Base-by-base conservation (phyloP, 2,113 vertebrate species). In the Pachycephala philippinensis region DNA sequence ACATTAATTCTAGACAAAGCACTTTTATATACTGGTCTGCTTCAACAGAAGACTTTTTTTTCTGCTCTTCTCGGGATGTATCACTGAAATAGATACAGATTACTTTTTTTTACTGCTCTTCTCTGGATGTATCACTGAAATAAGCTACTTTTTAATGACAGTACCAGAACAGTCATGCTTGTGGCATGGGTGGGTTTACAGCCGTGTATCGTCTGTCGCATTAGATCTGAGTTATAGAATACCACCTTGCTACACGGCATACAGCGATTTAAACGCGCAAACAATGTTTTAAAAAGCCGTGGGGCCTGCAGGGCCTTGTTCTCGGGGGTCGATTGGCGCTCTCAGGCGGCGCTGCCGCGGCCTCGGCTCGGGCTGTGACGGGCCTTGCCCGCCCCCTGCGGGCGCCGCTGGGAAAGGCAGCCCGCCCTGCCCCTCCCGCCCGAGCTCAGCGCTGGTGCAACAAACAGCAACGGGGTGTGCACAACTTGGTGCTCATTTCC, bases 361-460 rank as follows among this genome's bases (percentile, higher is more conserved):
- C 23, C 69, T 53, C 61, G 3, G n/a, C 40, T 35, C 59, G 13
- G 33, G 65, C 82, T 89, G 5, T 11, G 69, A 14, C 54, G 96
- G 83, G 49, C 52, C 97, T 94, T 18, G 92, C 16, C n/a, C 93
- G 53, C 98, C 96, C 97, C 65, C 98, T 89, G 74, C 93, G 88
- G 98, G 96, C 15, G 1, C 1, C 10, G 3, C 9, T 2, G 10
- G n/a, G 44, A 61, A 64, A 24, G 27, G 70, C 84, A 33, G 66
- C 28, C 13, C n/a, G n/a, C n/a, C n/a, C n/a, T n/a, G n/a, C n/a
- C n/a, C n/a, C n/a, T n/a, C n/a, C n/a, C n/a, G n/a, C n/a, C n/a
- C n/a, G 19, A 8, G 18, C 7, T 6, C 31, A 12, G 13, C 21
- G 40, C 40, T 3, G 22, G 3, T 2, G 60, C 49, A 52, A 63